A percentile compares a stretch with the other conserved stretches of the same genome.
Evolutionary conservation across 2,113 vertebrate species (phyloP).

Genomic region (Aphelocoma coerulescens): DNA sequence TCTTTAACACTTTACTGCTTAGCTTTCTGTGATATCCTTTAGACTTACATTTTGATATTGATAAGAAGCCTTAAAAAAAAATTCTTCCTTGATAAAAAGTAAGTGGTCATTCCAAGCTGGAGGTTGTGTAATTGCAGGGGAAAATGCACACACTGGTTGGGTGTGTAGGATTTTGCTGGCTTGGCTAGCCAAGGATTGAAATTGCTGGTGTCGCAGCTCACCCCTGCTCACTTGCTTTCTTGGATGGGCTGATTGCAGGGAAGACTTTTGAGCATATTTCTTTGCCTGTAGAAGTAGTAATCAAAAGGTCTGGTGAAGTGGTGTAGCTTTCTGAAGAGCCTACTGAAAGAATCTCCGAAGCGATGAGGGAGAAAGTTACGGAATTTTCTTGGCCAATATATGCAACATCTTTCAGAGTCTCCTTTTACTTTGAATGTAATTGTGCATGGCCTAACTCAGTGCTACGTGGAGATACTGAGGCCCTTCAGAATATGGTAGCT

Average conservation of each 20-base stretch:
- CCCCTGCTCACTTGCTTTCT: fast-evolving
- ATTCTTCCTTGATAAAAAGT: not conserved
- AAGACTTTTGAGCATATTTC: not conserved
- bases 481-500: not conserved
- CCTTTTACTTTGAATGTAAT: not conserved
- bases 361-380: fast-evolving
- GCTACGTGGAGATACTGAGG: fast-evolving
- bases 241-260: not conserved
- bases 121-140: not conserved
- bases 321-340: not conserved
- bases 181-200: not conserved
- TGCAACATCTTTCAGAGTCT: fast-evolving
- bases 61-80: not conserved
- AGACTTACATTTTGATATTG: not conserved
- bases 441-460: fast-evolving
- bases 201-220: not conserved
- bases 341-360: fast-evolving
- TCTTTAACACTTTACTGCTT: not conserved
- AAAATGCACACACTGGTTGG: fast-evolving
- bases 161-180: not conserved
- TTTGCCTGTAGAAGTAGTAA: not conserved
- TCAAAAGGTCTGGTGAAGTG: not conserved
- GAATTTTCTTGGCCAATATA: not conserved
- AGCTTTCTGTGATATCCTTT: not conserved
- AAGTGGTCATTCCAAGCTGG: not conserved